Evolutionary conservation across 2,888 invertebrate genomes (phyloP).

Genomic region (Drosophila quasianomalipes): DNA sequence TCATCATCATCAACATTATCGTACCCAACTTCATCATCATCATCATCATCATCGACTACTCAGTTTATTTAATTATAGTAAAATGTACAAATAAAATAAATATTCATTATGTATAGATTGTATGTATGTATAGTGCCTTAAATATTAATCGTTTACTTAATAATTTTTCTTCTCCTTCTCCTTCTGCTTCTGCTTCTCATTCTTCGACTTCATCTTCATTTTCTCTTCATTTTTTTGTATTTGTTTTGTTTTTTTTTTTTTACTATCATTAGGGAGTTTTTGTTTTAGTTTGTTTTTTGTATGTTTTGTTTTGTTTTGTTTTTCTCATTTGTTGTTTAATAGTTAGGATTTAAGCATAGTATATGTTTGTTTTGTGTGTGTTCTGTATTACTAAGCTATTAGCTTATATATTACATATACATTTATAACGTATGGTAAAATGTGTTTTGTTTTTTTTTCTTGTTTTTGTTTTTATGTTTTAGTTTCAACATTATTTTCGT

Average conservation of each 20-base stretch:
- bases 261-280: constrained; percentile 57
- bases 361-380: constrained; percentile 38
- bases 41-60: constrained; percentile 42
- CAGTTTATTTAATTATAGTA: constrained; percentile 79
- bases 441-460: constrained; percentile 34
- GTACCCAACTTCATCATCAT: constrained; percentile 16
- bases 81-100: constrained; percentile 84
- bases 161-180: constrained; percentile 38
- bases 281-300: constrained; percentile 61
- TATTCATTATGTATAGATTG: constrained; percentile 80
- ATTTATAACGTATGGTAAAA: constrained; percentile 65
- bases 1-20: constrained; percentile 18
- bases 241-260: constrained; percentile 22
- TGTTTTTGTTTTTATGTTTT: constrained; percentile 24
- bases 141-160: constrained; percentile 65
- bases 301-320: constrained; percentile 24
- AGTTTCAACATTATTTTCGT: constrained; percentile 42
- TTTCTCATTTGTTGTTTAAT: constrained; percentile 45
- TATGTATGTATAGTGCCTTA: constrained; percentile 80
- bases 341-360: constrained; percentile 80
- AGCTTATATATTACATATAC: constrained; percentile 71
- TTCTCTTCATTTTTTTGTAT: constrained; percentile 47
- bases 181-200: background rate
- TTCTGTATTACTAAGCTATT: constrained; percentile 66
- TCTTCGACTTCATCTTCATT: constrained; percentile 9